Percentiles rank a stretch among this genome's conserved stretches.
Conservation (phyloP, 1,140 invertebrate species). For the Trissolcus basalis region DNA sequence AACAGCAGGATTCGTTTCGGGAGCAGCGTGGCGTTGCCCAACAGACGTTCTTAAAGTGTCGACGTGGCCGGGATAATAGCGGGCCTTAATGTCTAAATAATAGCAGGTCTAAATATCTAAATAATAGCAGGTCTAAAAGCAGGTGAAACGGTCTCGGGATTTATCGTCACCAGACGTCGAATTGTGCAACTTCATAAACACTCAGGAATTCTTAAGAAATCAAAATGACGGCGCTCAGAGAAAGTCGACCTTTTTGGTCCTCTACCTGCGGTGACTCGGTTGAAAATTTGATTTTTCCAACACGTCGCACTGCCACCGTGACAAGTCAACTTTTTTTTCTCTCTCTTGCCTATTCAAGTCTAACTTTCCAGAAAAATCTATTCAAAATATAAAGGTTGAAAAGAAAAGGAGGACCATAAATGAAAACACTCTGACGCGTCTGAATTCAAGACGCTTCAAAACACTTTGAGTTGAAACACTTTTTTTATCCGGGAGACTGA, state of each 20-base stretch:
- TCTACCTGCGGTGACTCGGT: too few relatives aligned
- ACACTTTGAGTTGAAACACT: too few relatives aligned
- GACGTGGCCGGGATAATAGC: slow-evolving; percentile 20
- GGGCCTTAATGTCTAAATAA: slow-evolving; percentile 42
- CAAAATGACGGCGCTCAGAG: not conserved
- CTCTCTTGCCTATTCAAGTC: too few relatives aligned
- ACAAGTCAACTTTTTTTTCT: too few relatives aligned
- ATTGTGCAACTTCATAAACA: slow-evolving; percentile 26
- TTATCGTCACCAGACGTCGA: slow-evolving; percentile 24
- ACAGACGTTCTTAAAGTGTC: slow-evolving; percentile 27
- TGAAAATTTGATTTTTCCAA: not conserved
- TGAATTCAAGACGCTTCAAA: too few relatives aligned
- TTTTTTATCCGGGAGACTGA: too few relatives aligned
- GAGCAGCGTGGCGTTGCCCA: slow-evolving; percentile 29
- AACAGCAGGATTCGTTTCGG: slow-evolving; percentile 38
- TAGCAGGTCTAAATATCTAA: too few relatives aligned
- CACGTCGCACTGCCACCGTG: not conserved
- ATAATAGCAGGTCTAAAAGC: slow-evolving; percentile 41
- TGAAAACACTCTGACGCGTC: too few relatives aligned
- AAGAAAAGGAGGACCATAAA: too few relatives aligned
- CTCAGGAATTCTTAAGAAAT: slow-evolving; percentile 22
- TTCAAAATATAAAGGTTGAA: too few relatives aligned
- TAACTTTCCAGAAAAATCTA: too few relatives aligned
- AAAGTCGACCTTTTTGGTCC: not conserved
- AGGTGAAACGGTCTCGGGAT: slow-evolving; percentile 27